Evolutionary conservation across 2,113 vertebrate genomes (phyloP), one percentile per base, ranked within the genome.

Genomic region (Siphamia tubifer): DNA sequence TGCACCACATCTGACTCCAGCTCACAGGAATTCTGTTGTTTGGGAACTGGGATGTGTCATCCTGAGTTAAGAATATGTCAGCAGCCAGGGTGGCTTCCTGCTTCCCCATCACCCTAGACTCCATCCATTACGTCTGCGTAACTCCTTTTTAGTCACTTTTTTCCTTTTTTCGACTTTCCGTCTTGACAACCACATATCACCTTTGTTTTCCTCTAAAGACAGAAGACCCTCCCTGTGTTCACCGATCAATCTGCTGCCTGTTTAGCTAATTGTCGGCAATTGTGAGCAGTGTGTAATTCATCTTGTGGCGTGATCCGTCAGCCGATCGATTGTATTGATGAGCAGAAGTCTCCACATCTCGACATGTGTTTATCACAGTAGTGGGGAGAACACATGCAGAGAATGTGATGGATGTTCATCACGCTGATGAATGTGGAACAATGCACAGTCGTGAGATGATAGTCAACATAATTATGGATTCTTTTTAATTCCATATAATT

Each of bases 181-280:
- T 32, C 28, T 6, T 8, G 5, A 0, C 60, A 52, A 15, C 36
- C 27, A 25, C 20, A 23, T 6, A 8, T 63, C 42, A 45, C 55
- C 11, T 61, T 77, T 34, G 60, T 42, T 69, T 52, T 23, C 42
- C 55, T 25, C 0, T 6, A 20, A 30, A 35, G 34, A 43, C 24
- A 8, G 15, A 24, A 6, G 17, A 24, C 28, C 11, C 63, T 17
- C 16, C 12, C 32, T 2, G 2, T 1, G 25, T 24, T 12, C 9
- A 5, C 9, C 28, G 66, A 90, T 86, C 86, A 77, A 77, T 83
- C 68, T 28, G 23, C 61, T 21, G 58, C 80, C 74, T 68, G 75
- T 87, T 89, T 74, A 76, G 83, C 75, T 87, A 90, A 89, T 89
- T 89, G 90, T 78, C 13, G 12, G 47, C 64, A 61, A 77, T 83